Conservation (phyloP, 2,113 vertebrate genomes). For the Saimiri boliviensis region DNA sequence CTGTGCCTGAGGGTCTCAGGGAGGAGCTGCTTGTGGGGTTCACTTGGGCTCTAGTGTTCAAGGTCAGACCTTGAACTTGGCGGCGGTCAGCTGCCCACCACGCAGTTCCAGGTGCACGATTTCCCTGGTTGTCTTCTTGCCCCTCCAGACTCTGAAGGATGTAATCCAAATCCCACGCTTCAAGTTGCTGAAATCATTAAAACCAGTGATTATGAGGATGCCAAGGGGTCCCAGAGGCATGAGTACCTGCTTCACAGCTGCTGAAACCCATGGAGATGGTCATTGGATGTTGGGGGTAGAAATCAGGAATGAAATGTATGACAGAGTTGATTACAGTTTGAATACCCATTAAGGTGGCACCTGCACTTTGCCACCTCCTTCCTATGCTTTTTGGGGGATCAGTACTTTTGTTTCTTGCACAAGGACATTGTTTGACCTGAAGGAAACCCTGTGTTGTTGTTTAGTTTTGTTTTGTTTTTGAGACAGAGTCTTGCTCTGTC, state of each 20-base stretch:
- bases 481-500: too few relatives aligned
- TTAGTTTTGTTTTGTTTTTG: too few relatives aligned
- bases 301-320: background rate
- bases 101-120: background rate
- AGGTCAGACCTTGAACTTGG: conserved; percentile 64
- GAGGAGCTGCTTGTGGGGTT: background rate
- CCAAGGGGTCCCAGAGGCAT: rapidly evolving
- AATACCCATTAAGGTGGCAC: background rate
- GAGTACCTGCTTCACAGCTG: background rate
- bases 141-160: conserved; percentile 76
- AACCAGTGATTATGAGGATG: background rate
- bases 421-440: background rate
- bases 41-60: background rate
- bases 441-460: background rate
- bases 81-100: conserved; percentile 62
- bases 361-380: background rate
- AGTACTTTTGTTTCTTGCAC: background rate
- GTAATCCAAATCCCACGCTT: conserved; percentile 82
- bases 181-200: conserved; percentile 82
- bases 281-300: rapidly evolving
- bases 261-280: background rate
- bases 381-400: background rate
- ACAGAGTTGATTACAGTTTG: too few relatives aligned
- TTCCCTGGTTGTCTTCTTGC: conserved; percentile 22
- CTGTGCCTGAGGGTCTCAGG: background rate